Evolutionary conservation across 2,797 vertebrate species (phyloP), one percentile per base, ranked within the genome.

Genomic region (Eupleurogrammus muticus): DNA sequence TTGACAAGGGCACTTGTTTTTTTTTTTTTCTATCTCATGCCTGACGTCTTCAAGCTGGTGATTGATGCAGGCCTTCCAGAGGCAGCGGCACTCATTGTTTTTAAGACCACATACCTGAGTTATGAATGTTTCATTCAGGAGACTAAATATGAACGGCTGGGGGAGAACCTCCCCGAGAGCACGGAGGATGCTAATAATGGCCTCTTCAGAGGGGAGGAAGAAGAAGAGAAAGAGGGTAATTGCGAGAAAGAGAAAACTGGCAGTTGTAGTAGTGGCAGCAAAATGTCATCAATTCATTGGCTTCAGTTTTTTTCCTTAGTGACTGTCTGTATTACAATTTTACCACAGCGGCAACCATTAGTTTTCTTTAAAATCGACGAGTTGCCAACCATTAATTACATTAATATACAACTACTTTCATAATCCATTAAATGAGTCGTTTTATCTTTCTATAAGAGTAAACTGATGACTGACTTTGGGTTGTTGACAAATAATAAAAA

Each of bases 61-160:
- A 92, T 84, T 88, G 91, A 91, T 87, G 87, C 77, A 71, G 62
- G 71, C 59, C 51, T 75, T 84, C 86, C 70, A 3, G 65, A 90
- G 80, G 77, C 78, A 80, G 80, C 62, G 70, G 79, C 80, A 56
- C 84, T 90, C 84, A 82, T 90, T 91, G 92, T 93, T 90, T 88
- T 87, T 80, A 85, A 89, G 88, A 89, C 92, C 87, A 84, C 89
- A 92, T 92, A 92, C 86, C 82, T 84, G 87, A 79, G 87, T 87
- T 90, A 90, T 92, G 90, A 93, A 93, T 92, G 90, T 92, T 93
- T 92, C 85, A 92, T 92, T 83, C 75, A 71, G 68, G 63, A 78
- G 80, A 81, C 78, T 89, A 89, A 89, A 89, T 89, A 87, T 86
- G 87, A 89, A 87, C 67, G 83, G 70, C 65, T 12, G 66, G 38